Evolutionary conservation across 2,113 vertebrate genomes (phyloP).

Genomic region (Chaetodon auriga): DNA sequence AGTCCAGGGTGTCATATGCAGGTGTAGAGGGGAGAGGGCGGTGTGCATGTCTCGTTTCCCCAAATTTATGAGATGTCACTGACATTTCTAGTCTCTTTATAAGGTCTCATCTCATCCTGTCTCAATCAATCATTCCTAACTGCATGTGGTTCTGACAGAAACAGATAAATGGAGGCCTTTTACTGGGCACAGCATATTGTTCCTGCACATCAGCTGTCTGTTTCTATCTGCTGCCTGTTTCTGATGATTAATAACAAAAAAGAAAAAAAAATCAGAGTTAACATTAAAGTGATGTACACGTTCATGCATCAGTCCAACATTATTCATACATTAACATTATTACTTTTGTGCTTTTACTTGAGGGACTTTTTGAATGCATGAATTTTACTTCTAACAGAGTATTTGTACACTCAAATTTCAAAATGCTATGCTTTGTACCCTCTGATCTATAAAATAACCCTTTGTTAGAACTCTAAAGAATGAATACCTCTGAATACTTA

Average conservation of each 20-base stretch:
- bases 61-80: neutral
- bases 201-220: neutral
- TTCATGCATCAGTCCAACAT: too few species aligned
- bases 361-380: too few species aligned
- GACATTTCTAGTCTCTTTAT: neutral
- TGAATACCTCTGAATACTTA: neutral
- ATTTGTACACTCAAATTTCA: too few species aligned
- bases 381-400: too few species aligned
- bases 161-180: neutral
- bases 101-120: neutral
- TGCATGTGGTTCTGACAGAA: neutral
- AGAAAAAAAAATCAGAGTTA: neutral
- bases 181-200: neutral
- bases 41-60: slow-evolving; percentile 10
- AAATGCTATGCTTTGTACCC: neutral
- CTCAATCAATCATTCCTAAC: neutral
- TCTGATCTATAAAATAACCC: neutral
- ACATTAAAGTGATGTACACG: too few species aligned
- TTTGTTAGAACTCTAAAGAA: neutral
- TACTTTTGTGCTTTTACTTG: too few species aligned
- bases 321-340: too few species aligned
- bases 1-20: slow-evolving; percentile 34
- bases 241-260: neutral
- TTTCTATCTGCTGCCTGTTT: neutral
- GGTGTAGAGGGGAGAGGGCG: slow-evolving; percentile 18